These are phyloP conservation scores for Zoanthus gigantus DNA, from an alignment of 92 coral and sea anemone species.

Conservation along the genomic window DNA sequence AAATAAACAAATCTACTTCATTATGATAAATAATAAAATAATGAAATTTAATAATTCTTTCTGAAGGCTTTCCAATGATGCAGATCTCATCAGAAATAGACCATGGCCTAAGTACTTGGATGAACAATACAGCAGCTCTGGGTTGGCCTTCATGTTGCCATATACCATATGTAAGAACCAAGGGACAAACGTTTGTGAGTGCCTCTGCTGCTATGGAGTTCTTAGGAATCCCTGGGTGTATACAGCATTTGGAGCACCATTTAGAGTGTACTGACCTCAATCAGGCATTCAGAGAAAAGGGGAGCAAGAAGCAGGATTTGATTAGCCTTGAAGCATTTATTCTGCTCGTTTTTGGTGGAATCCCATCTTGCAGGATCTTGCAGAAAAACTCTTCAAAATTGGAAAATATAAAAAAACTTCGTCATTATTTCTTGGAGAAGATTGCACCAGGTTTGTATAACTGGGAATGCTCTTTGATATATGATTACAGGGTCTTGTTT, in stretches of 20 bases:
- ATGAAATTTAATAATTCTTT: too few relatives aligned
- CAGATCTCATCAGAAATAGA: constrained; percentile 11
- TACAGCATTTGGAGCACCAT: constrained; percentile 31
- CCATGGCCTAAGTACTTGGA: background rate
- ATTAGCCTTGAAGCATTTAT: constrained; percentile 36
- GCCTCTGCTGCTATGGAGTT: constrained; percentile 21
- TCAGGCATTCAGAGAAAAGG: constrained; percentile 23
- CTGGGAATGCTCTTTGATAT: background rate
- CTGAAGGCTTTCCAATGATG: background rate
- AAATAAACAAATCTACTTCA: too few relatives aligned
- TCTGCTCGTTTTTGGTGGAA: constrained; percentile 25
- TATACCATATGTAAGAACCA: constrained; percentile 29
- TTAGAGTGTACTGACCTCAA: constrained; percentile 26
- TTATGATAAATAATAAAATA: too few relatives aligned
- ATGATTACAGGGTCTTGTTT: too few relatives aligned
- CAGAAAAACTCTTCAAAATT: constrained; percentile 36
- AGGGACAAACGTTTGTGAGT: constrained; percentile 32
- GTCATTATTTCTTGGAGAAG: constrained; percentile 41
- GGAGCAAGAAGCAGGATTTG: background rate
- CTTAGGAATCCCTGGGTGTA: constrained; percentile 33
- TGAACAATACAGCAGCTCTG: constrained; percentile 17
- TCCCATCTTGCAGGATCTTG: constrained; percentile 30
- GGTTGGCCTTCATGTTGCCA: constrained; percentile 38
- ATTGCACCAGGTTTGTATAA: constrained; percentile 19
- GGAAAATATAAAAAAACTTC: constrained; percentile 32